These are phyloP conservation scores for Blera fallax DNA, from an alignment of 2,888 invertebrate genomes.

Conservation along the genomic window DNA sequence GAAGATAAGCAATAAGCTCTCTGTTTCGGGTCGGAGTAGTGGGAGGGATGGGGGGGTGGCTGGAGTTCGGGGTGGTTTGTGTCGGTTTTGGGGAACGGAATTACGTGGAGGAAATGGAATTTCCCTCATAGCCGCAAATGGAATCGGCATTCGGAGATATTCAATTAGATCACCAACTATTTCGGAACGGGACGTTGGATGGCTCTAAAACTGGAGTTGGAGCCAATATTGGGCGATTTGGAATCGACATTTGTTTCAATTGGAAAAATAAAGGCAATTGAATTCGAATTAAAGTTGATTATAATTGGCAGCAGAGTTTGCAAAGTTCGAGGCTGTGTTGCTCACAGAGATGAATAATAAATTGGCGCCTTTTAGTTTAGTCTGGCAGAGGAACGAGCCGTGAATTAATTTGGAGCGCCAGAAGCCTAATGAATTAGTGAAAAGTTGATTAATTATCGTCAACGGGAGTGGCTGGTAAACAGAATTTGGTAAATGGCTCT, in stretches of 20 bases:
- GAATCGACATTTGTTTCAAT: not conserved
- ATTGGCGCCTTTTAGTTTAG: not conserved
- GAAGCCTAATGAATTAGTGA: constrained; percentile 58
- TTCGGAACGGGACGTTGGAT: not conserved
- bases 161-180: constrained; percentile 42
- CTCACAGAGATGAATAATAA: constrained; percentile 20
- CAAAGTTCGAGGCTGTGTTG: not conserved
- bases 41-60: not conserved
- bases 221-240: not conserved
- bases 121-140: constrained; percentile 40
- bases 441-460: constrained; percentile 64
- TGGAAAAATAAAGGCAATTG: not conserved
- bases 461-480: constrained; percentile 39
- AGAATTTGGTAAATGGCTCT: constrained; percentile 40
- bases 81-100: constrained; percentile 17
- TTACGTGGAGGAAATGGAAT: constrained; percentile 48
- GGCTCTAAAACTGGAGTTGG: not conserved
- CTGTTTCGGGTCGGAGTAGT: not conserved
- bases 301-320: not conserved
- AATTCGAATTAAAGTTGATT: not conserved
- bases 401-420: constrained; percentile 39
- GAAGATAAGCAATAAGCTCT: not conserved
- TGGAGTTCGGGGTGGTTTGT: not conserved
- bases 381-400: not conserved
- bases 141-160: constrained; percentile 43